These are phyloP conservation scores for Epicauta chinensis DNA, from an alignment of 1,140 invertebrate genomes.

Conservation along the genomic window DNA sequence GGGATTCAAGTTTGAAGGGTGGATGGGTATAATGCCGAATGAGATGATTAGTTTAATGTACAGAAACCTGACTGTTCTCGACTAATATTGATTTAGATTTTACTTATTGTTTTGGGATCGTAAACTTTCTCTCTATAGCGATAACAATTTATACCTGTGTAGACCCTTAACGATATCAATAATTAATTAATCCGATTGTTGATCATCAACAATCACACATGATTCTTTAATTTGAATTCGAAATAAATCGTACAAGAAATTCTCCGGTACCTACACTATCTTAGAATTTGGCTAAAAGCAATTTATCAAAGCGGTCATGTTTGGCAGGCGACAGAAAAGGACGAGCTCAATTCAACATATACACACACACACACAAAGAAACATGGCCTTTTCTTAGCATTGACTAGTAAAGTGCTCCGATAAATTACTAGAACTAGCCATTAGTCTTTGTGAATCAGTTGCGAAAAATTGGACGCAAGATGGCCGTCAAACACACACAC, in stretches of 20 bases:
- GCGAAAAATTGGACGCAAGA: conserved; percentile 11
- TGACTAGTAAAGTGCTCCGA: conserved; percentile 32
- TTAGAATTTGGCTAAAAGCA: conserved; percentile 1
- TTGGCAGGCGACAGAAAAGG: conserved; percentile 21
- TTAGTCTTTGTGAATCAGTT: conserved; percentile 36
- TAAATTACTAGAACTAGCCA: conserved; percentile 39
- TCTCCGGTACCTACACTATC: no score
- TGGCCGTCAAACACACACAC: conserved; percentile 3
- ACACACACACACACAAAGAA: no score
- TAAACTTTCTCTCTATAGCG: conserved; percentile 17
- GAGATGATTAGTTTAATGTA: conserved; percentile 34
- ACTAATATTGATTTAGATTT: conserved; percentile 35
- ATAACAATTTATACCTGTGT: conserved; percentile 14
- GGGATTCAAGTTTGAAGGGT: conserved; percentile 20
- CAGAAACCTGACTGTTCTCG: conserved; percentile 22
- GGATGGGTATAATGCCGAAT: conserved; percentile 29
- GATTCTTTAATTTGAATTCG: no score
- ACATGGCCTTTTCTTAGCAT: conserved; percentile 32
- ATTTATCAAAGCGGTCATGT: conserved; percentile 23
- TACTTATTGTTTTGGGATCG: conserved; percentile 28
- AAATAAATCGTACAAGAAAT: no score
- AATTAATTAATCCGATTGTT: conserved; percentile 11
- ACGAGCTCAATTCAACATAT: conserved; percentile 15
- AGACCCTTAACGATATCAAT: conserved; percentile 14
- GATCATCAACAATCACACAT: no score